These are phyloP conservation scores for Antitype chi DNA, from an alignment of 2,888 invertebrate species.

Conservation along the genomic window DNA sequence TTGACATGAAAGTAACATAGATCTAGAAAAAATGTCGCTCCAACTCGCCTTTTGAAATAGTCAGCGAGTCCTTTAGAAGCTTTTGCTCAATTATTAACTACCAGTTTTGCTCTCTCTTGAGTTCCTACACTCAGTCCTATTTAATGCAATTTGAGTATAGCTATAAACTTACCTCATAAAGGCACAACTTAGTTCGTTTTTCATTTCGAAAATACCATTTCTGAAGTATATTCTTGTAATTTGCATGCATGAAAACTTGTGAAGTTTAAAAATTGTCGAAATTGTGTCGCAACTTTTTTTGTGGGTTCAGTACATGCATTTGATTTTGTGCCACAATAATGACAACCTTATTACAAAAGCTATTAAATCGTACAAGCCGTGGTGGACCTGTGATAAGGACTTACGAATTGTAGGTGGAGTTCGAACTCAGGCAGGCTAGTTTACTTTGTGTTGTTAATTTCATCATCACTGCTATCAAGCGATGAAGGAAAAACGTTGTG, in stretches of 20 bases:
- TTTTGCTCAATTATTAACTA: constrained; percentile 20
- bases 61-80: constrained; percentile 3
- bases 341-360: not conserved
- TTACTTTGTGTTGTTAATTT: too few species aligned
- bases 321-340: not conserved
- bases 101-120: constrained; percentile 28
- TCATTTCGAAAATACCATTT: constrained; percentile 64
- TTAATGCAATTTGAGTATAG: constrained; percentile 55
- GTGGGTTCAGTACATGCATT: constrained; percentile 39
- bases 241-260: constrained; percentile 58
- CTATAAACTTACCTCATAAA: constrained; percentile 39
- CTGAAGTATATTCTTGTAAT: constrained; percentile 62
- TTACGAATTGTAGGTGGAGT: too few species aligned
- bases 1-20: not conserved
- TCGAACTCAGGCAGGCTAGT: too few species aligned
- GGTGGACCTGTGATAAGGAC: too few species aligned
- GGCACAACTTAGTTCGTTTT: constrained; percentile 60
- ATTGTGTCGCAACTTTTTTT: not conserved
- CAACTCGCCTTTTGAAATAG: constrained; percentile 4
- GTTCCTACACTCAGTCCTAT: constrained; percentile 42
- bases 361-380: not conserved
- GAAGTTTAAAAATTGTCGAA: constrained; percentile 44
- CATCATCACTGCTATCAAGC: too few species aligned
- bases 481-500: too few species aligned
- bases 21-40: not conserved